Conservation (phyloP, 2,888 invertebrate species). For the Celastrina argiolus region DNA sequence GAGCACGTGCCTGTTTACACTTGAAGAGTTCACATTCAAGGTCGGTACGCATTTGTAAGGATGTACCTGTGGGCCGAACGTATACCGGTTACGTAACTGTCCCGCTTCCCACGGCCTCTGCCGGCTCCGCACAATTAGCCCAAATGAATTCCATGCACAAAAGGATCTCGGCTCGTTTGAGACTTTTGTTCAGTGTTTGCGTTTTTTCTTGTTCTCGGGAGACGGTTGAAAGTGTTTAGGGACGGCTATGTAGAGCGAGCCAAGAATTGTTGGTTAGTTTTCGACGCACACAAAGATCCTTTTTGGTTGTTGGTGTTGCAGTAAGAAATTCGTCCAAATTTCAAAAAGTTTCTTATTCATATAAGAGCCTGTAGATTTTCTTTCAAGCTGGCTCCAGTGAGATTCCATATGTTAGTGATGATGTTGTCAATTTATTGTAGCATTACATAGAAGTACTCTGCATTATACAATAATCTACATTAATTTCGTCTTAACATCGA, state of each 20-base stretch:
- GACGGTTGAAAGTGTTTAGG: neutral
- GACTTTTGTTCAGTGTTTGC: conserved; percentile 5
- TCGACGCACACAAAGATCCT: neutral
- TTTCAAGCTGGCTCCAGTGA: neutral
- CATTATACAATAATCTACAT: no score
- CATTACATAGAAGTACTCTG: no score
- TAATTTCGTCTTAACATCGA: neutral
- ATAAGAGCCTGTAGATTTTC: neutral
- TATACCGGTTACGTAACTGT: conserved; percentile 75
- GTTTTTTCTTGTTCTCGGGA: neutral
- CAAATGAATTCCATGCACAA: conserved; percentile 27
- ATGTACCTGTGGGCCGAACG: conserved; percentile 72
- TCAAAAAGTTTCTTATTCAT: neutral
- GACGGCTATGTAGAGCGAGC: neutral
- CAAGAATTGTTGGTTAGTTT: neutral
- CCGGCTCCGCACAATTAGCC: conserved; percentile 54
- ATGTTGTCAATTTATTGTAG: no score
- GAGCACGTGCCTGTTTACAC: conserved; percentile 74
- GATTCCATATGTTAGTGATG: neutral
- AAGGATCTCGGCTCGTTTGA: conserved; percentile 27
- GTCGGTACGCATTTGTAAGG: conserved; percentile 77
- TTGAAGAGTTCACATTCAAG: conserved; percentile 75
- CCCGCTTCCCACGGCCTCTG: conserved; percentile 71
- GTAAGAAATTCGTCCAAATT: neutral
- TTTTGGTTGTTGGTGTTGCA: neutral